These are phyloP conservation scores for Tipula lateralis DNA, from an alignment of 2,888 invertebrate species.

Conservation along the genomic window DNA sequence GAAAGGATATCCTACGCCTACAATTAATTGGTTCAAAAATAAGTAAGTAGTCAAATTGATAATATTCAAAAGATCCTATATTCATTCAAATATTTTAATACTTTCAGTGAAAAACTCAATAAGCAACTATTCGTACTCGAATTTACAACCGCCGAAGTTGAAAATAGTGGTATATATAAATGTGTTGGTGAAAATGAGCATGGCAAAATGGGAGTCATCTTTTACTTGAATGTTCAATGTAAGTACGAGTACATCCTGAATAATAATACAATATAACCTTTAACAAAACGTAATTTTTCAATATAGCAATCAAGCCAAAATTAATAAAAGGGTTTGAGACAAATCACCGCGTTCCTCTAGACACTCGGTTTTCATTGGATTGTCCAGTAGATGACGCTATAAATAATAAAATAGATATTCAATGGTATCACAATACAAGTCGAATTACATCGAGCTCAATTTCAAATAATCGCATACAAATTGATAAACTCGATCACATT, in stretches of 20 bases:
- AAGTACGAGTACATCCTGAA: too few species aligned
- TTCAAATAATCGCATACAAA: too few species aligned
- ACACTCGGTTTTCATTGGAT: background rate
- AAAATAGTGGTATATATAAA: conserved; percentile 2
- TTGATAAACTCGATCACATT: too few species aligned
- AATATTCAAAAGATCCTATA: background rate
- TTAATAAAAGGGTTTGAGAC: background rate
- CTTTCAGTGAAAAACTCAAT: background rate
- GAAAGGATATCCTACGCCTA: background rate
- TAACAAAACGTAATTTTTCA: too few species aligned
- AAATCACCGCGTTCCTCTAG: background rate
- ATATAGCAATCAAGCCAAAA: background rate
- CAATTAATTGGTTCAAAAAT: background rate
- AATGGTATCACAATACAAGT: too few species aligned
- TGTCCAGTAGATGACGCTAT: background rate
- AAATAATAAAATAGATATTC: too few species aligned
- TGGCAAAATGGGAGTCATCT: background rate
- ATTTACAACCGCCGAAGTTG: background rate
- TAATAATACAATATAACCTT: too few species aligned
- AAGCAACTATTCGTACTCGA: background rate
- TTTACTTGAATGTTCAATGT: background rate
- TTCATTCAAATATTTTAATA: background rate
- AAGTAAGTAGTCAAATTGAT: background rate
- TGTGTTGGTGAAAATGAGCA: background rate
- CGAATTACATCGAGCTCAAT: too few species aligned